Conservation (phyloP, 2,113 vertebrate species). For the Pterocles gutturalis region DNA sequence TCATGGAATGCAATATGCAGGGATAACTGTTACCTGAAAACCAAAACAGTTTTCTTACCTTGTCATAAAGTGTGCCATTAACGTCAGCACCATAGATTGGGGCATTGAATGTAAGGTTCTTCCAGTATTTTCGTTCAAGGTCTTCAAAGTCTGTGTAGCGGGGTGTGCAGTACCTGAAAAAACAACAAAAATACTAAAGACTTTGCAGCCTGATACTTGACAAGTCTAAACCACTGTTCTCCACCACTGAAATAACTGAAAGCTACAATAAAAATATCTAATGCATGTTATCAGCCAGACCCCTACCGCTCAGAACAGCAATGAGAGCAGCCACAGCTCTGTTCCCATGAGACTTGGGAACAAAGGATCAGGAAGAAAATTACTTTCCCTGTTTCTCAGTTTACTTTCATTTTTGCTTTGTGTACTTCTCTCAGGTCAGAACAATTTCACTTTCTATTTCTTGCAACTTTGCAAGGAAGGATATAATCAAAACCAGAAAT, state of each 20-base stretch:
- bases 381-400: not conserved
- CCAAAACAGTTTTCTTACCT: slow-evolving; percentile 72
- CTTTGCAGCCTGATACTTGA: not conserved
- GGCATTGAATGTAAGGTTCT: slow-evolving; percentile 95
- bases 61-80: slow-evolving; percentile 92
- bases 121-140: slow-evolving; percentile 97
- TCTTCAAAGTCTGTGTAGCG: slow-evolving; percentile 92
- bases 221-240: accelerated
- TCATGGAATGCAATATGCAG: not conserved
- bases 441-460: not conserved
- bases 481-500: not conserved
- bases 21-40: not conserved
- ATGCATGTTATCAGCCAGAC: not conserved
- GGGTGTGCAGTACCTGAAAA: slow-evolving; percentile 90
- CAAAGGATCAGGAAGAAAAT: not conserved
- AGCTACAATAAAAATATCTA: not conserved
- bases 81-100: slow-evolving; percentile 96
- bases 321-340: not conserved
- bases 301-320: not conserved
- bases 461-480: not conserved
- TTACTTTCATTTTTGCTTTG: slow-evolving; percentile 48
- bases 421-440: not conserved
- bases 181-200: not conserved
- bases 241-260: not conserved
- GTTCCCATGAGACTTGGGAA: not conserved